These are phyloP conservation scores for Pristionchus exspectatus DNA, from an alignment of 2,888 invertebrate genomes.

Conservation along the genomic window DNA sequence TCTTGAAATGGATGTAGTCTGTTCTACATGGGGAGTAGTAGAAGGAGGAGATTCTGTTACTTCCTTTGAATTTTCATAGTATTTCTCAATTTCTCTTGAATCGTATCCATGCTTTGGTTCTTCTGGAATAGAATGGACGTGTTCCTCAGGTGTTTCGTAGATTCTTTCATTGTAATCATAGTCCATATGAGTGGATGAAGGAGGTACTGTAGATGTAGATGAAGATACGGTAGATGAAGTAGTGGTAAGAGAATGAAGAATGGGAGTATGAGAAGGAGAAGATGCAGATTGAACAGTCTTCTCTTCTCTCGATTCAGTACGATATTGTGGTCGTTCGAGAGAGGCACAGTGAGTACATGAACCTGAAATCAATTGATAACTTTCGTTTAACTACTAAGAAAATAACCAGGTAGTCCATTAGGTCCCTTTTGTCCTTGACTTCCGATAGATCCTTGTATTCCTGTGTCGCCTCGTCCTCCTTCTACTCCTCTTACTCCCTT, in stretches of 20 bases:
- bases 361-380: not conserved
- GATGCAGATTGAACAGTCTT: not conserved
- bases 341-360: constrained; percentile 39
- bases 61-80: constrained; percentile 17
- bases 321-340: constrained; percentile 21
- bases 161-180: constrained; percentile 35
- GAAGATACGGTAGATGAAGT: not conserved
- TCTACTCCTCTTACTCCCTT: constrained; percentile 65
- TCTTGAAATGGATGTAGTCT: not conserved
- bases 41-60: not conserved
- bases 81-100: constrained; percentile 46
- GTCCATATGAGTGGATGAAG: constrained; percentile 24
- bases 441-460: constrained; percentile 68
- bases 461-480: constrained; percentile 67
- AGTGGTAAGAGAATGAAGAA: not conserved
- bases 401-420: constrained; percentile 60
- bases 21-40: not conserved
- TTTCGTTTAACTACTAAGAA: not conserved
- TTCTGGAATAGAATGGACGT: not conserved
- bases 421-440: constrained; percentile 69
- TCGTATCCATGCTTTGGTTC: constrained; percentile 48
- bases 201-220: not conserved
- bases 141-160: constrained; percentile 38
- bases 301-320: not conserved
- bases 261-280: not conserved